Base-by-base conservation (phyloP, 2,888 invertebrate genomes). In the Brenthis hecate region DNA sequence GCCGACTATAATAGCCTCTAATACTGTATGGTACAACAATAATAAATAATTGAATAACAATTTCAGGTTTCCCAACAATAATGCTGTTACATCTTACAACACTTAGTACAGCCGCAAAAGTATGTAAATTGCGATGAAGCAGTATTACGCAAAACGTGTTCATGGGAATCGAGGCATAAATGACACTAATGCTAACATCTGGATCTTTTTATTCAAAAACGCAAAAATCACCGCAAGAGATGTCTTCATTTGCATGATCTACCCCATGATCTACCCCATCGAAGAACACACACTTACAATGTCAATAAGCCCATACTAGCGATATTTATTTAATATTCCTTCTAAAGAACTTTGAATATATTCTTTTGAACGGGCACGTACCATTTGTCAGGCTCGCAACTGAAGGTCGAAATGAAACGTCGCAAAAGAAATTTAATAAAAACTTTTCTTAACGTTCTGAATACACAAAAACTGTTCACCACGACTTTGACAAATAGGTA, bases 241-340 rank as follows among this genome's bases (percentile, higher is more conserved):
- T 86, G 88, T 86, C 88, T 86, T 87, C 85, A 91, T 91, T 91
- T 91, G 86, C 91, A 91, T 91, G 85, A 84, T 84, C 53, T 43
- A 56, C 56, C 82, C 82, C 91, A 91, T 91, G 85, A 84, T 84
- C 53, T 43, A 56, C 56, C 82, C 82, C 80, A 79, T 76, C 77
- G 76, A 73, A 78, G 81, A 77, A 75, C 83, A 78, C 74, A 80
- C 81, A 72, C 80, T 77, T 80, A 83, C 86, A 81, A 82, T 84
- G 83, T 83, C 85, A 83, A 86, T 85, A 81, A 80, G 81, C 76
- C 71, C 81, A 56, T 53, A 65, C 56, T 61, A 56, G 51, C 51
- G 54, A 67, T 67, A 60, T 66, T 67, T 67, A 67, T 62, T 56
- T 43, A 61, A 67, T 67, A 67, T 56, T 50, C 56, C 56, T 61